These are phyloP conservation scores for Leucophenga maculata DNA, from an alignment of 2,888 invertebrate species.

Conservation along the genomic window DNA sequence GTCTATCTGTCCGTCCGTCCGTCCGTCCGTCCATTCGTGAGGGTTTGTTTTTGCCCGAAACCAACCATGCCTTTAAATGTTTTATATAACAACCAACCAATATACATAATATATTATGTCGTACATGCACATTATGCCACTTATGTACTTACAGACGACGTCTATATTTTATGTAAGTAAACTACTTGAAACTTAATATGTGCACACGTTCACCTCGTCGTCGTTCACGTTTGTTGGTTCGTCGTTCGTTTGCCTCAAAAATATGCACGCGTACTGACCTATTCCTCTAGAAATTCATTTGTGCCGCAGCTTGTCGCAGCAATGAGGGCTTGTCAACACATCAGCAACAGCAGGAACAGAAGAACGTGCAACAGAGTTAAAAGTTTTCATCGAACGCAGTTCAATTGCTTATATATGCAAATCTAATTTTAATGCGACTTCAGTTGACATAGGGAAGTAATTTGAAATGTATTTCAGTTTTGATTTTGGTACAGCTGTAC, in stretches of 20 bases:
- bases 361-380: too few relatives aligned
- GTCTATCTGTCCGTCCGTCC: too few relatives aligned
- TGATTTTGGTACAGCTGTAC: constrained; percentile 10
- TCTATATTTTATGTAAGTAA: constrained; percentile 34
- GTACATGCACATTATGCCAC: constrained; percentile 33
- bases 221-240: too few relatives aligned
- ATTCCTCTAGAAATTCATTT: constrained; percentile 61
- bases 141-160: constrained; percentile 13
- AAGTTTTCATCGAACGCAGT: too few relatives aligned
- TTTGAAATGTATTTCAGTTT: not conserved
- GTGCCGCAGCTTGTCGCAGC: too few relatives aligned
- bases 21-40: too few relatives aligned
- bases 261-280: constrained; percentile 59
- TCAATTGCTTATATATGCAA: too few relatives aligned
- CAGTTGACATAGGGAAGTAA: constrained; percentile 9
- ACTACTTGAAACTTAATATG: constrained; percentile 54
- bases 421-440: not conserved
- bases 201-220: not conserved
- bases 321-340: too few relatives aligned
- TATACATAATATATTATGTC: not conserved
- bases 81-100: not conserved
- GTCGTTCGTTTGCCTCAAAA: not conserved
- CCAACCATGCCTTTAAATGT: not conserved
- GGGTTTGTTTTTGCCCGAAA: constrained; percentile 37
- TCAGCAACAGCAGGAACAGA: too few relatives aligned